A percentile compares a stretch with the other conserved stretches of the same genome.
Evolutionary conservation across 23 tunicate genomes (phyloP).

Genomic region (Oikopleura dioica): DNA sequence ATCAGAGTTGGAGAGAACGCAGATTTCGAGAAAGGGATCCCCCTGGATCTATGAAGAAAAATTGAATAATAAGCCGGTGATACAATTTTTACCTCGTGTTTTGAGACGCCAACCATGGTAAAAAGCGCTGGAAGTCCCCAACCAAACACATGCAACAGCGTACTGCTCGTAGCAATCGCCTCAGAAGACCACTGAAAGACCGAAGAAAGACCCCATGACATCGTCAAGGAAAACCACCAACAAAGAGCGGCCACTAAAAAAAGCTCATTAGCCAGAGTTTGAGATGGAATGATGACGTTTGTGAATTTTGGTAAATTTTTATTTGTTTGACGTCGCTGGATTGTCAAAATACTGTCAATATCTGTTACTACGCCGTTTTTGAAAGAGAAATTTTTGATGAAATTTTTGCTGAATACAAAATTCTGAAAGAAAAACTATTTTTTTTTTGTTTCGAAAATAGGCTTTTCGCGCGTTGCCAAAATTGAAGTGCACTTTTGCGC

Average conservation of each 20-base stretch:
- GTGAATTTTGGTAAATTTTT: neutral
- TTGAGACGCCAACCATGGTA: slow-evolving; percentile 7
- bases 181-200: slow-evolving; percentile 13
- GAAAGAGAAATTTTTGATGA: neutral
- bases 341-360: neutral
- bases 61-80: neutral
- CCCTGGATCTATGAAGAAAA: neutral
- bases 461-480: neutral
- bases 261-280: neutral
- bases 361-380: neutral
- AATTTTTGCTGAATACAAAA: neutral
- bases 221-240: slow-evolving; percentile 11
- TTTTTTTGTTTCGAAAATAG: neutral
- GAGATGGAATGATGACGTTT: neutral
- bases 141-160: neutral
- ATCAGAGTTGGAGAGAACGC: neutral
- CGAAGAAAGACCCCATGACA: neutral
- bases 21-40: neutral
- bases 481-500: neutral
- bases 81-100: neutral
- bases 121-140: slow-evolving; percentile 4
- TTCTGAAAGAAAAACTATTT: neutral
- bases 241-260: slow-evolving; percentile 2
- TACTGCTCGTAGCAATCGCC: slow-evolving; percentile 1
- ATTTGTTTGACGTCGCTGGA: neutral